Evolutionary conservation across 2,888 invertebrate genomes (phyloP).

Genomic region (Bellardia bayeri): DNA sequence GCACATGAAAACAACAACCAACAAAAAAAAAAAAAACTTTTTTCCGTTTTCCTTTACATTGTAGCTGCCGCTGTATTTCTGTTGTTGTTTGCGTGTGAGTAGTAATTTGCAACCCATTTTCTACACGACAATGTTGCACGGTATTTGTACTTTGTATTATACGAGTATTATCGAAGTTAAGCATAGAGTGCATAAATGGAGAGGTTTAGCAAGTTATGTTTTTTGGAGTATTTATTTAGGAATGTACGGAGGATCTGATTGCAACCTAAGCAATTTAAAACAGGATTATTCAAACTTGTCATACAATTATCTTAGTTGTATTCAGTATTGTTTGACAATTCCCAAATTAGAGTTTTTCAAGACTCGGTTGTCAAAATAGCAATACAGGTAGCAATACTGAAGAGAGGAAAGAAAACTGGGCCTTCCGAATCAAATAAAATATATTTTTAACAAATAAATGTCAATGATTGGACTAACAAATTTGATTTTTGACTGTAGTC

Average conservation of each 20-base stretch:
- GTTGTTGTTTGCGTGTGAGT: background rate
- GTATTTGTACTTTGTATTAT: slow-evolving; percentile 1
- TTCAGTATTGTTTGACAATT: no score
- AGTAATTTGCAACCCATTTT: slow-evolving; percentile 12
- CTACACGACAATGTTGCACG: slow-evolving; percentile 18
- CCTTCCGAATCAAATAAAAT: no score
- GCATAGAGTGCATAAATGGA: background rate
- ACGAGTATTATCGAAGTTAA: background rate
- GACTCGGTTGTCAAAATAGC: no score
- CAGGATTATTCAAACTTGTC: no score
- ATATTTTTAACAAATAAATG: no score
- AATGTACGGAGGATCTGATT: no score
- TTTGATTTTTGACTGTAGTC: no score
- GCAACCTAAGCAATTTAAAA: background rate
- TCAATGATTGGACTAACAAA: no score
- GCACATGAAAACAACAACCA: background rate
- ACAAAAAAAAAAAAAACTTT: background rate
- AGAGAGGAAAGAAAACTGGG: no score
- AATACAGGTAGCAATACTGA: no score
- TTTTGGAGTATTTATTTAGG: background rate
- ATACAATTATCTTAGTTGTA: no score
- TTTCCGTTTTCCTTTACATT: background rate
- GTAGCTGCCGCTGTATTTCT: background rate
- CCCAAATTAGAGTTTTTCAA: no score
- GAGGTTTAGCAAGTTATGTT: background rate